These are phyloP conservation scores for Pseudochirops corinnae DNA, from an alignment of 2,797 vertebrate genomes.

Conservation along the genomic window DNA sequence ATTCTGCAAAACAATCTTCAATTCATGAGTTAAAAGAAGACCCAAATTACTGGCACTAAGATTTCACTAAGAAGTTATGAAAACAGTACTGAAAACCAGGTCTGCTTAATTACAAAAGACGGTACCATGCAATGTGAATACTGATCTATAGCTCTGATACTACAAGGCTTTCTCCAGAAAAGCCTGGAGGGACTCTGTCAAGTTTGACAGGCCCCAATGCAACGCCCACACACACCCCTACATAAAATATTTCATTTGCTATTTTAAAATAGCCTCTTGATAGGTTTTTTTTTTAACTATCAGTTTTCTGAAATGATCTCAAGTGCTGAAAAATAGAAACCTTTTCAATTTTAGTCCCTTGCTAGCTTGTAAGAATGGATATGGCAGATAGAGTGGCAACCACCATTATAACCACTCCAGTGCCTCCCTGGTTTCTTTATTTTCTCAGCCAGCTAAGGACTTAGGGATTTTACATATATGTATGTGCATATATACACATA, in stretches of 20 bases:
- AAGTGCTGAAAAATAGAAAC: constrained; percentile 52
- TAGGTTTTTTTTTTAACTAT: constrained; percentile 58
- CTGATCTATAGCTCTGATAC: constrained; percentile 51
- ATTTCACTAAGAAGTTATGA: constrained; percentile 27
- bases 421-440: neutral
- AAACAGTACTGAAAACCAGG: constrained; percentile 52
- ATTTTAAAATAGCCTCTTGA: constrained; percentile 59
- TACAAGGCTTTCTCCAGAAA: constrained; percentile 55
- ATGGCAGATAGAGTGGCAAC: constrained; percentile 43
- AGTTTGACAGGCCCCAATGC: constrained; percentile 60
- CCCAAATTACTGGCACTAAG: constrained; percentile 7
- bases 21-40: constrained; percentile 21
- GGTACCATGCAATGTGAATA: constrained; percentile 32
- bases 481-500: too few species aligned
- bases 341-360: constrained; percentile 45
- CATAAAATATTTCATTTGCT: constrained; percentile 45
- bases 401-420: constrained; percentile 34
- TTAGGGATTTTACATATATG: neutral
- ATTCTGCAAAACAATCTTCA: neutral
- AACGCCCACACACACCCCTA: constrained; percentile 49
- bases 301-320: constrained; percentile 59
- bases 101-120: constrained; percentile 52
- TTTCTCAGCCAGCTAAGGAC: constrained; percentile 7
- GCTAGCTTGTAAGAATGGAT: constrained; percentile 51
- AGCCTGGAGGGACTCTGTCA: constrained; percentile 59